Evolutionary conservation across 2,888 invertebrate genomes (phyloP), one percentile per base, ranked within the genome.

Genomic region (Yponomeuta evonymella): DNA sequence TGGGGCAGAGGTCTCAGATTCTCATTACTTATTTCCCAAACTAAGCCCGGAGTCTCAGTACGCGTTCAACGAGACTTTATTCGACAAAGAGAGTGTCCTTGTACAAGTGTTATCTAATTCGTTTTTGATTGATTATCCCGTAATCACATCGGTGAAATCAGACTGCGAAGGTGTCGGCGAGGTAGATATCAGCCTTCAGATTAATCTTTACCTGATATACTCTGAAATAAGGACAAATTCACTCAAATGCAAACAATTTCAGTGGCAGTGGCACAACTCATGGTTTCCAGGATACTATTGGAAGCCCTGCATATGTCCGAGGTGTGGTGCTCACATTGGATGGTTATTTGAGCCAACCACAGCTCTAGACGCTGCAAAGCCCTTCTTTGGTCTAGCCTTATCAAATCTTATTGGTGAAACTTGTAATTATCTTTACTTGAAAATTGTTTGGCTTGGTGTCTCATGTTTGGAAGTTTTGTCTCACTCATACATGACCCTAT

Each of bases 221-320:
- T 33, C 33, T 33, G 33, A 33, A 33, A 33, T 23, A 23, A 23
- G 23, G 33, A 33, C 33, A 4, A 33, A 33, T 15, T 12, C 51
- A 58, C 51, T 58, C 12, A 58, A 65, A 33, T 65, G 12, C 33
- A 10, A 8, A 30, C 29, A 48, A 71, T 89, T 88, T 33, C 85
- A 93, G 93, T 94, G 94, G 94, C 87, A 90, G 73, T 80, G 84
- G 73, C 86, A 87, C 69, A 84, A 91, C 73, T 89, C 91, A 73
- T 94, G 94, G 94, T 95, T 92, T 83, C 93, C 94, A 71, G 94
- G 93, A 33, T 94, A 93, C 81, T 85, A 83, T 3, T 94, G 94
- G 94, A 93, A 92, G 76, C 86, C 90, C 58, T 94, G 94, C 74
- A 80, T 92, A 36, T 95, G 94, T 78, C 89, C 93, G 30, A 88